Conservation (phyloP, 2,113 vertebrate genomes). For the Hepsetus odoe region DNA sequence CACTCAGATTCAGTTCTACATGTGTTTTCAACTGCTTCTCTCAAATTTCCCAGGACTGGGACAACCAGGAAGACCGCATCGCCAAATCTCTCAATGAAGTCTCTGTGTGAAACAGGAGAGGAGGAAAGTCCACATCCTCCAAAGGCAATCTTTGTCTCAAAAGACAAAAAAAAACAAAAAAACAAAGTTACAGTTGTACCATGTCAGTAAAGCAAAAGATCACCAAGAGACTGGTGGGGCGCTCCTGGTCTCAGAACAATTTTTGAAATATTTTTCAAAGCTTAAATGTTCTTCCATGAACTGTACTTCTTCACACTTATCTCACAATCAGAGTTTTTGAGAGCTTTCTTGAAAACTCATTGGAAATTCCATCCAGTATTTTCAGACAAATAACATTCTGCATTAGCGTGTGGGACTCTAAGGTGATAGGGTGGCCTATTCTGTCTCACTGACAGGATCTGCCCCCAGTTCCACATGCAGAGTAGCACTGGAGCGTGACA, state of each 20-base stretch:
- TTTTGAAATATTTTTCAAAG: background rate
- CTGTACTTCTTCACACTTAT: background rate
- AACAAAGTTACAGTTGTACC: too few species aligned
- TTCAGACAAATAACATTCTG: background rate
- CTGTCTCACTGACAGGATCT: background rate
- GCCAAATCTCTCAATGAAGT: too few species aligned
- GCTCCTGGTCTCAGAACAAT: background rate
- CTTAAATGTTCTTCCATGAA: background rate
- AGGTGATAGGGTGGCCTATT: background rate
- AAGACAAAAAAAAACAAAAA: too few species aligned
- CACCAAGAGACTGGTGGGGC: too few species aligned
- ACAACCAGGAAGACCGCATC: too few species aligned
- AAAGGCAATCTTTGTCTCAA: too few species aligned
- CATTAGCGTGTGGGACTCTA: background rate
- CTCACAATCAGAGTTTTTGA: background rate
- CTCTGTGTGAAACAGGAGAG: too few species aligned
- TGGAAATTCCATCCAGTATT: background rate
- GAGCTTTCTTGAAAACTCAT: background rate
- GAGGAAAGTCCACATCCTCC: too few species aligned
- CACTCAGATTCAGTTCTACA: too few species aligned
- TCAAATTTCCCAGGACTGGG: too few species aligned
- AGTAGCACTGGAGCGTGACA: slow-evolving; percentile 3
- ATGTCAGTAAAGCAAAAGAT: too few species aligned
- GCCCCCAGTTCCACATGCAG: slow-evolving; percentile 23
- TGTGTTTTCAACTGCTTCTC: too few species aligned